Conservation (phyloP, 2,888 invertebrate genomes). For the Idaea dimidiata region DNA sequence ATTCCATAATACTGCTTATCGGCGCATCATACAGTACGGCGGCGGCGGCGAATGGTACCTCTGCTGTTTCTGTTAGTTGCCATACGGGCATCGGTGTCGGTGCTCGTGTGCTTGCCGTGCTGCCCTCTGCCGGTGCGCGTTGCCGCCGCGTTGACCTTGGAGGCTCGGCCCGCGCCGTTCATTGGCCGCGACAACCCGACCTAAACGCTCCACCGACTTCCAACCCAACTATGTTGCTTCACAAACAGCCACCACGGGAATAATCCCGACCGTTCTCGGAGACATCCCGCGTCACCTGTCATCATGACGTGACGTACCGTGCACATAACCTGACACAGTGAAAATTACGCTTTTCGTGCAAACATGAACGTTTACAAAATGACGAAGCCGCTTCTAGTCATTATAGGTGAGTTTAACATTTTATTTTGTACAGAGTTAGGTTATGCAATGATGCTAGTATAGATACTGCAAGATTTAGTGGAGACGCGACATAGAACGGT, state of each 20-base stretch:
- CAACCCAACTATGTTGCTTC: conserved; percentile 65
- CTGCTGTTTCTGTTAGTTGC: conserved; percentile 62
- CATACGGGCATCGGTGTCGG: conserved; percentile 67
- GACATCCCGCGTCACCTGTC: conserved; percentile 67
- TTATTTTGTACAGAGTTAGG: conserved; percentile 46
- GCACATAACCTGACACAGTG: conserved; percentile 62
- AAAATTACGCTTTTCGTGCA: conserved; percentile 48
- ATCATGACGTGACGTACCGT: conserved; percentile 67
- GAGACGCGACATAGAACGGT: conserved; percentile 39
- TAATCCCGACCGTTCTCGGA: conserved; percentile 51
- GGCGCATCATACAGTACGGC: conserved; percentile 61
- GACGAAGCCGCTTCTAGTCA: conserved; percentile 51
- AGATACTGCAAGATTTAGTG: conserved; percentile 37
- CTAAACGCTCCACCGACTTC: conserved; percentile 56
- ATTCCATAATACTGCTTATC: conserved; percentile 76
- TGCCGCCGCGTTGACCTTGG: conserved; percentile 49
- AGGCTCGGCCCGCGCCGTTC: conserved; percentile 64
- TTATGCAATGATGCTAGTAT: conserved; percentile 62
- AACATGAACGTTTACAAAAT: conserved; percentile 56
- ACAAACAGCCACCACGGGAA: conserved; percentile 49
- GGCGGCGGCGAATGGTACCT: not conserved
- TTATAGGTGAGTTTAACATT: conserved; percentile 60
- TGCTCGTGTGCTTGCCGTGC: conserved; percentile 57
- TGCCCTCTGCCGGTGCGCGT: conserved; percentile 55
- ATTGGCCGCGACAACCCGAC: conserved; percentile 69